phyloP scores from a whole-genome alignment of 2,797 vertebrate genomes.

The Erpetoichthys calabaricus region DNA sequence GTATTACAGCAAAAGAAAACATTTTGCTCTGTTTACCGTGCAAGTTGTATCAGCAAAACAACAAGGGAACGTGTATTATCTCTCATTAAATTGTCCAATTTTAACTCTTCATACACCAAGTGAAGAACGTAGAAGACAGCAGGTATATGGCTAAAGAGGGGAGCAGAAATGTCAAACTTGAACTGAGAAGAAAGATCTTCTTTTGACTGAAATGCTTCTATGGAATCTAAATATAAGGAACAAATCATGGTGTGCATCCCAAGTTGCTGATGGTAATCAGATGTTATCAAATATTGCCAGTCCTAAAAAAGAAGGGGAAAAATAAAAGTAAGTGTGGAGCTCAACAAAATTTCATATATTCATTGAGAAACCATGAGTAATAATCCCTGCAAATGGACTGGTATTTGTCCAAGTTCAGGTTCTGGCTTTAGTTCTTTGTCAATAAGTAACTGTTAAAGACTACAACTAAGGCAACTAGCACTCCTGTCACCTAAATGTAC shows the following conservation, averaged over 20 bases:
- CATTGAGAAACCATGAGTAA: too few relatives aligned
- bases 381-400: too few relatives aligned
- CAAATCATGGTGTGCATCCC: slow-evolving; percentile 53
- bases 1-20: too few relatives aligned
- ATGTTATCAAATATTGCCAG: slow-evolving; percentile 78
- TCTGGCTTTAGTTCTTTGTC: too few relatives aligned
- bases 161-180: slow-evolving; percentile 68
- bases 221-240: slow-evolving; percentile 45
- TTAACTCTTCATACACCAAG: slow-evolving; percentile 86
- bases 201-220: slow-evolving; percentile 26
- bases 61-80: slow-evolving; percentile 70
- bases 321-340: neutral
- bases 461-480: too few relatives aligned
- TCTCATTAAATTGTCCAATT: slow-evolving; percentile 81
- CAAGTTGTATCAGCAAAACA: slow-evolving; percentile 79
- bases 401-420: too few relatives aligned
- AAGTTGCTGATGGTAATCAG: slow-evolving; percentile 76
- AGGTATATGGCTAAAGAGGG: slow-evolving; percentile 80
- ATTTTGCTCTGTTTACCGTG: slow-evolving; percentile 51
- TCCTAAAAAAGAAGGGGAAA: slow-evolving; percentile 47
- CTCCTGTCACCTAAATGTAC: too few relatives aligned
- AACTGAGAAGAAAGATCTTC: slow-evolving; percentile 46
- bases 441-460: too few relatives aligned
- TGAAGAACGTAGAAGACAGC: slow-evolving; percentile 88
- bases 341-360: neutral